phyloP scores from a whole-genome alignment of 2,797 vertebrate genomes.

The Helarctos malayanus region DNA sequence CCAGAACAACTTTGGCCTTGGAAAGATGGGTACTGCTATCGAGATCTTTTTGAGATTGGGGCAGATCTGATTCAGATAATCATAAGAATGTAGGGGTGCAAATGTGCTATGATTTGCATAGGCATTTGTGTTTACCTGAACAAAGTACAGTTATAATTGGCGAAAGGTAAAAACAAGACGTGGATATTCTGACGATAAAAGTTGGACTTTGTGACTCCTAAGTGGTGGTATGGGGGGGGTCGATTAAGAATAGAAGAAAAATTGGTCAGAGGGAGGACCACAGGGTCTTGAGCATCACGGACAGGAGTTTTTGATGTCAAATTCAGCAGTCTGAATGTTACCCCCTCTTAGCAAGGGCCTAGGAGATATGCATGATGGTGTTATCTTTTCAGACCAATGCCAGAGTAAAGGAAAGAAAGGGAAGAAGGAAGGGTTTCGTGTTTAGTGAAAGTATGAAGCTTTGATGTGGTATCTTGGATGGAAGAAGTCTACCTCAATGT shows the following conservation, averaged over 20 bases:
- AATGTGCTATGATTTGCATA: neutral
- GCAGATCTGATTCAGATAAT: neutral
- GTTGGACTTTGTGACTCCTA: neutral
- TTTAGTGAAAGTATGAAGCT: neutral
- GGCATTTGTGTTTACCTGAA: neutral
- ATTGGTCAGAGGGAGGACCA: neutral
- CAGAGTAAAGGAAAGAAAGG: neutral
- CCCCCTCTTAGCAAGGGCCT: neutral
- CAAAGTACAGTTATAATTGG: neutral
- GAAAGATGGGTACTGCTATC: neutral
- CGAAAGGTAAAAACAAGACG: neutral
- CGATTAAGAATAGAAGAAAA: neutral
- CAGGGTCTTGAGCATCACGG: neutral
- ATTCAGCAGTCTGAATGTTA: neutral
- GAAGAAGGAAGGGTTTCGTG: neutral
- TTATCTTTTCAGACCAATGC: neutral
- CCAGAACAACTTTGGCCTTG: neutral
- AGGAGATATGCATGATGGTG: neutral
- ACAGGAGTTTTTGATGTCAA: neutral
- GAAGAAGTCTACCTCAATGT: neutral
- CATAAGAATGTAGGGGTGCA: neutral
- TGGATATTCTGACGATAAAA: neutral
- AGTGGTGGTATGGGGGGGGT: neutral
- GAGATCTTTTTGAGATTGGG: neutral
- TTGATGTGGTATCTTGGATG: neutral